Conservation (phyloP, 2,113 vertebrate genomes). For the Scolopax mira region DNA sequence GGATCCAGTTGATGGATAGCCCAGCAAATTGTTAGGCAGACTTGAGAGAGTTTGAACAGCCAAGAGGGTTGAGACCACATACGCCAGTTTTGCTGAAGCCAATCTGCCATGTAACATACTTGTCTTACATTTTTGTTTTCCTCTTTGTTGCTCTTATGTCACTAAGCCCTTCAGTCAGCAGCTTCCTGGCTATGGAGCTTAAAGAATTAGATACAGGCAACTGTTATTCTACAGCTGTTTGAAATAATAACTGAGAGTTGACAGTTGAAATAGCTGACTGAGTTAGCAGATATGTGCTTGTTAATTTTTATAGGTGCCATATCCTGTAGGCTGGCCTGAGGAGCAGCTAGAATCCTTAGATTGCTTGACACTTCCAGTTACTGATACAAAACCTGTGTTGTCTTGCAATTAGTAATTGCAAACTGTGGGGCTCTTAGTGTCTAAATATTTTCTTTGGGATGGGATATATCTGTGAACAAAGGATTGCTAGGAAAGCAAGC, state of each 20-base stretch:
- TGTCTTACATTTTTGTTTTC: not conserved
- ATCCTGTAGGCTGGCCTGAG: not conserved
- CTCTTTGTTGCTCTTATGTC: not conserved
- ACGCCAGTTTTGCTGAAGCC: not conserved
- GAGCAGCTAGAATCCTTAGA: not conserved
- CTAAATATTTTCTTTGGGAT: not conserved
- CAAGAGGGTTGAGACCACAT: not conserved
- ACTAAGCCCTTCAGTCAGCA: not conserved
- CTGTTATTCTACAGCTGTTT: conserved; percentile 22
- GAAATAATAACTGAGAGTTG: conserved; percentile 19
- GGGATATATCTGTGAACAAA: not conserved
- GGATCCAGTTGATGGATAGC: not conserved
- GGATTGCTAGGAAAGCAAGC: not conserved
- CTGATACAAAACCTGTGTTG: not conserved
- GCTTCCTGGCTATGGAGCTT: not conserved
- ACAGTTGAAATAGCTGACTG: not conserved
- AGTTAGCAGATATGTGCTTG: not conserved
- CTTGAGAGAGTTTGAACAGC: not conserved
- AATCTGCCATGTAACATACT: not conserved
- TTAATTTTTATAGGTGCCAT: not conserved
- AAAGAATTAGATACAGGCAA: not conserved
- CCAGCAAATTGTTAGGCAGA: not conserved
- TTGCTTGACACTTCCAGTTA: not conserved
- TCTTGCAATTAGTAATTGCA: not conserved
- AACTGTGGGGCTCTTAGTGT: not conserved